Base-by-base conservation (phyloP, 2,797 vertebrate species). In the Pagetopsis macropterus region DNA sequence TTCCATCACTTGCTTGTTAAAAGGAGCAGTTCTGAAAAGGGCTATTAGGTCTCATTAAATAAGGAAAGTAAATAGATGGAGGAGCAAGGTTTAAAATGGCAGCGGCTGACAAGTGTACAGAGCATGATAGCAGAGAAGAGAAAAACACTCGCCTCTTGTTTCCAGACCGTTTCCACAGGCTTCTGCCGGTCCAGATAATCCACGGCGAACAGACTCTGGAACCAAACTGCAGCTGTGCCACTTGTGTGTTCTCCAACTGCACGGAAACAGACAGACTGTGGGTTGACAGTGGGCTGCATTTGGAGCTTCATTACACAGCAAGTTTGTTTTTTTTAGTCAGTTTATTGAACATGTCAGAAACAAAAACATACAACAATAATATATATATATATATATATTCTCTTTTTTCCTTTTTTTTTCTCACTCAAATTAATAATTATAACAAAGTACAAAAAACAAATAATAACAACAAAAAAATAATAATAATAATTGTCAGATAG, bases 201-300 rank as follows among this genome's bases (percentile, higher is more conserved):
- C 90, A 62, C 95, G 95, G 16, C 91, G 91, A 73, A 97, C 90
- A 0, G 94, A 93, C 9, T 95, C 96, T 0, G 98, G 97, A 54
- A 97, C 97, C 72, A 98, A 85, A 40, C 94, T 86, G 46, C 98
- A 99, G 31, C 91, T 90, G 75, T 94, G 94, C 98, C 98, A 99
- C 81, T 92, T 95, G 70, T 98, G 96, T 11, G 86, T 91, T 84
- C 85, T 94, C 98, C 98, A 99, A 55, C 98, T 99, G 77, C 33
- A 83, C 3, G 3, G 0, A 78, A 69, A 75, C 7, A 84, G 10
- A 62, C 31, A 60, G 14, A 70, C 10, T 45, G 54, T 11, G 41
- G 8, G 5, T 57, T n/a, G 3, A 15, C 1, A n/a, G 14, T 1
- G 9, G 33, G 33, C 33, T 23, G 6, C 54, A 14, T 33, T 45